phyloP scores from a whole-genome alignment of 2,113 vertebrate genomes.

The Oxygymnocypris stewartii region DNA sequence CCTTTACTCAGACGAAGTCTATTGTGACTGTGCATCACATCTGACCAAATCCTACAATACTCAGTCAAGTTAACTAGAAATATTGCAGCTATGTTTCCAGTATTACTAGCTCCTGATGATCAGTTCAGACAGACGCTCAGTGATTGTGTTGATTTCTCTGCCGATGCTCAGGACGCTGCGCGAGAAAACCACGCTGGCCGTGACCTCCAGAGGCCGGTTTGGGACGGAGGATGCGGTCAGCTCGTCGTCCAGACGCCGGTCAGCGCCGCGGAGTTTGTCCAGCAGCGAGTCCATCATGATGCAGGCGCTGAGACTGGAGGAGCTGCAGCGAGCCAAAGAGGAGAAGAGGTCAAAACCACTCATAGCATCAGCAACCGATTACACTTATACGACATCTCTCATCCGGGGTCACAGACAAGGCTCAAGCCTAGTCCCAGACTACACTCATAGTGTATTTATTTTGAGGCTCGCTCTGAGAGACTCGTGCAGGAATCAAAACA shows the following conservation, averaged over 20 bases:
- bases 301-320: slow-evolving; percentile 88
- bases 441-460: too few relatives aligned
- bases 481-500: too few relatives aligned
- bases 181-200: slow-evolving; percentile 89
- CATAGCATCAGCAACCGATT: background rate
- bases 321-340: slow-evolving; percentile 90
- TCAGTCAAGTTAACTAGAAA: too few relatives aligned
- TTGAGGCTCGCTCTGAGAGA: too few relatives aligned
- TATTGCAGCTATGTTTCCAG: too few relatives aligned
- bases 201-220: slow-evolving; percentile 87
- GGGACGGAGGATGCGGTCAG: slow-evolving; percentile 82
- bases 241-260: slow-evolving; percentile 86
- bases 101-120: too few relatives aligned
- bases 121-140: background rate
- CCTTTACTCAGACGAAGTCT: too few relatives aligned
- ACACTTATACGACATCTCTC: too few relatives aligned
- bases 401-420: too few relatives aligned
- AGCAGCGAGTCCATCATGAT: slow-evolving; percentile 93
- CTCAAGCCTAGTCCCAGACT: too few relatives aligned
- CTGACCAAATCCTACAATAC: too few relatives aligned
- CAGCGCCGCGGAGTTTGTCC: slow-evolving; percentile 81
- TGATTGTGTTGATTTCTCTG: background rate
- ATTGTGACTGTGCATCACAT: too few relatives aligned
- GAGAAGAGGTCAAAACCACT: slow-evolving; percentile 84
- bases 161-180: slow-evolving; percentile 80